Base-by-base conservation (phyloP, 2,113 vertebrate species). In the Nymphicus hollandicus region DNA sequence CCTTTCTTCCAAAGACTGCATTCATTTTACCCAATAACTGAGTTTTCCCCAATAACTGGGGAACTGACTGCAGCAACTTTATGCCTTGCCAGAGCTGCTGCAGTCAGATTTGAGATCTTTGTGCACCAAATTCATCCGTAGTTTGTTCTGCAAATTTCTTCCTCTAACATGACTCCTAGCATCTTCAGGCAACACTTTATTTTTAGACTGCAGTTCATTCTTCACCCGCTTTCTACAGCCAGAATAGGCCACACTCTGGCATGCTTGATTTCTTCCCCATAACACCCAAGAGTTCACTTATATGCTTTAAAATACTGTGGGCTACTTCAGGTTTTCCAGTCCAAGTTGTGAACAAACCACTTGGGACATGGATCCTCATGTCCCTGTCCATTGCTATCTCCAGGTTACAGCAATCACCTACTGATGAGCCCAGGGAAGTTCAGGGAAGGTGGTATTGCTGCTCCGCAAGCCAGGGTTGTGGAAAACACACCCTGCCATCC, bases 341-440 rank as follows among this genome's bases (percentile, higher is more conserved):
- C 46, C 6, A 8, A 61, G 63, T 41, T 69, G 31, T 41, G 49
- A 68, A 64, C 9, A 65, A 85, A 39, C 33, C 24, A 52, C 17
- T 13, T 0, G 17, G 31, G 58, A 64, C 63, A 7, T 1, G 10
- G 52, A 63, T n/a, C n/a, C 37, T 33, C 2, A 1, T 14, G 18
- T 61, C 44, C 31, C 41, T 46, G 5, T 61, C 29, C 65, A 82
- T 52, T 68, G 61, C 33, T 39, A 68, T 20, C 27, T 10, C 61
- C 52, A 35, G 47, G 52, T 22, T 22, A 29, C 19, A 84, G 39
- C 70, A 47, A 28, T 11, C 20, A 65, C 2, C 9, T 49, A 17
- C 63, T 52, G 61, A 16, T 6, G 58, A 85, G 52, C 22, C 43
- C 50, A 12, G 24, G 37, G 49, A 23, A 47, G 33, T 4, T 49